Conservation (phyloP, 2,888 invertebrate genomes). For the Sycophila texana region DNA sequence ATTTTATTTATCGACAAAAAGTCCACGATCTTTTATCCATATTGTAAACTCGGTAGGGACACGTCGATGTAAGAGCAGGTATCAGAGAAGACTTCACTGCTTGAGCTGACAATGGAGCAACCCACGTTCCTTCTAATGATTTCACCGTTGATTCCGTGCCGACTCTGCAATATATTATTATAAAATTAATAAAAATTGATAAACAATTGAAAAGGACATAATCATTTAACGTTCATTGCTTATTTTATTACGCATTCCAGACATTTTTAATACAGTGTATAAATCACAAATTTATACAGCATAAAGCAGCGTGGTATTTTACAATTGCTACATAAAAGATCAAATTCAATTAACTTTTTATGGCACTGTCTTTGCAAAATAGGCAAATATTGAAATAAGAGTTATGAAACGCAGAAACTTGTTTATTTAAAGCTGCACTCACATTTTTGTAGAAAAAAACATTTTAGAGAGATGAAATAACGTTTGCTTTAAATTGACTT, state of each 20-base stretch:
- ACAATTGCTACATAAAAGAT: not conserved
- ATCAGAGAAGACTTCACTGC: conserved; percentile 67
- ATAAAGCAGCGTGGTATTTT: not conserved
- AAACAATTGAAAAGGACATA: not conserved
- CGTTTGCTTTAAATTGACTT: too few species aligned
- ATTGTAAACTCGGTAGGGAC: conserved; percentile 65
- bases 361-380: not conserved
- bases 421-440: not conserved
- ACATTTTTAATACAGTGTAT: not conserved
- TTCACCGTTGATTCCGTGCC: conserved; percentile 61
- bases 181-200: not conserved
- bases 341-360: not conserved
- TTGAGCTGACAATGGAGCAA: conserved; percentile 68
- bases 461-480: not conserved
- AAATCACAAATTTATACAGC: not conserved
- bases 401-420: not conserved
- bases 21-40: conserved; percentile 65
- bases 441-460: not conserved
- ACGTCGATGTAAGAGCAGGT: conserved; percentile 67
- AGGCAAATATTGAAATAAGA: not conserved
- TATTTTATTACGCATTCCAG: not conserved
- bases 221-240: not conserved
- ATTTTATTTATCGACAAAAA: conserved; percentile 64
- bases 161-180: conserved; percentile 59
- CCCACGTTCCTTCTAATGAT: conserved; percentile 67